These are phyloP conservation scores for Morone chrysops DNA, from an alignment of 2,113 vertebrate genomes.

Conservation along the genomic window DNA sequence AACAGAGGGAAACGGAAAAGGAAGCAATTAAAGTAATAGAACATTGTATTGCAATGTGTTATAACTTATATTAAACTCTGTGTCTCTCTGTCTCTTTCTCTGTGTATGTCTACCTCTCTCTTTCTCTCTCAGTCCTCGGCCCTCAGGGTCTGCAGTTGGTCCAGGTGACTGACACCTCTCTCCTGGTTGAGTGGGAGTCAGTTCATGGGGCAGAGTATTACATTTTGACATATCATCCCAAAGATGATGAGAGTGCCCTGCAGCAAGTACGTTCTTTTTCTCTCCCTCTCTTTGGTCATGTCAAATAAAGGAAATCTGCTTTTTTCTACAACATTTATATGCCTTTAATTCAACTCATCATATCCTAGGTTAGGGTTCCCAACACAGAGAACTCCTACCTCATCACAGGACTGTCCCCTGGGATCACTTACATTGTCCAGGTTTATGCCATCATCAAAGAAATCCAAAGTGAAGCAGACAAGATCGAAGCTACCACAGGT, in stretches of 20 bases:
- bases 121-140: slow-evolving; percentile 78
- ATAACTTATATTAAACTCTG: not conserved
- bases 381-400: slow-evolving; percentile 85
- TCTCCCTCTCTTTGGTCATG: not conserved
- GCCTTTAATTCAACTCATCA: not conserved
- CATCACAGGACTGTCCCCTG: slow-evolving; percentile 83
- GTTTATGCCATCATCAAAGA: slow-evolving; percentile 85
- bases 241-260: slow-evolving; percentile 70
- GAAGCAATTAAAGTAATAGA: slow-evolving; percentile 6
- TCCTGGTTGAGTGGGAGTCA: slow-evolving; percentile 88
- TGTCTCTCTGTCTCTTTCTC: not conserved
- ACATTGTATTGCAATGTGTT: slow-evolving; percentile 1
- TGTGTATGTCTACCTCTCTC: not conserved
- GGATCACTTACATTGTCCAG: slow-evolving; percentile 85
- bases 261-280: slow-evolving; percentile 69
- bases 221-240: slow-evolving; percentile 86
- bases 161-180: slow-evolving; percentile 83
- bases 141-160: slow-evolving; percentile 87
- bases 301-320: not conserved
- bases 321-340: not conserved
- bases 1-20: not conserved
- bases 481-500: slow-evolving; percentile 86
- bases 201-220: slow-evolving; percentile 86
- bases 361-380: slow-evolving; percentile 74
- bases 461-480: slow-evolving; percentile 82